Base-by-base conservation (phyloP, 2,113 vertebrate genomes). In the Rostratula benghalensis region DNA sequence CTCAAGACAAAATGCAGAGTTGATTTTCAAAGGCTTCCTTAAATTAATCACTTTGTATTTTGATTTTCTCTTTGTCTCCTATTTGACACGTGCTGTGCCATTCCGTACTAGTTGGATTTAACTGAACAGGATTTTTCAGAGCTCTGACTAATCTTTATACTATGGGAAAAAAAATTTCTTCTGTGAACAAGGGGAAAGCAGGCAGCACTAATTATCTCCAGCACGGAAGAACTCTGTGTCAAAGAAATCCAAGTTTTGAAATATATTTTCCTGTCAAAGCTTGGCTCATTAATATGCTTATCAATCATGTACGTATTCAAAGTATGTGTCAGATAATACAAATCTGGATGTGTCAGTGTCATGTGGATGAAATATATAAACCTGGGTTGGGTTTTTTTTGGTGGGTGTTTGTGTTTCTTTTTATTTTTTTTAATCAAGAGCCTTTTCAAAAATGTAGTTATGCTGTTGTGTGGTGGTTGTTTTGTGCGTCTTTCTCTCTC, bases 41-140 rank as follows among this genome's bases (percentile, higher is more conserved):
- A 80, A 95, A 93, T 95, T 69, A 96, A 96, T 93, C 39, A 69
- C 24, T 61, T 94, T 94, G 63, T 48, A 92, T 96, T 97, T 97
- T 83, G 46, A 87, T 95, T 94, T 93, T 96, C n/a, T 76, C 74
- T 83, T 86, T 60, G 13, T 50, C 24, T 64, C 21, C 12, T 65
- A 39, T 94, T 94, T 96, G 80, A 78, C 85, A 90, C 61, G 65
- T 94, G 75, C 87, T 94, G 53, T 93, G 79, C 67, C 89, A 88
- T 96, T 91, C 83, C 77, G 86, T 88, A 54, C 68, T 31, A 90
- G 59, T 12, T 80, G 70, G 31, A 81, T 97, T 95, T 95, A 85
- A 75, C 37, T 28, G 53, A 97, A 77, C 25, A 83, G n/a, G 25
- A 82, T 81, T 92, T 91, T 89, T 91, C 93, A 88, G 86, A 86